phyloP scores from a whole-genome alignment of 2,797 vertebrate genomes.

The Buceros bicornis region DNA sequence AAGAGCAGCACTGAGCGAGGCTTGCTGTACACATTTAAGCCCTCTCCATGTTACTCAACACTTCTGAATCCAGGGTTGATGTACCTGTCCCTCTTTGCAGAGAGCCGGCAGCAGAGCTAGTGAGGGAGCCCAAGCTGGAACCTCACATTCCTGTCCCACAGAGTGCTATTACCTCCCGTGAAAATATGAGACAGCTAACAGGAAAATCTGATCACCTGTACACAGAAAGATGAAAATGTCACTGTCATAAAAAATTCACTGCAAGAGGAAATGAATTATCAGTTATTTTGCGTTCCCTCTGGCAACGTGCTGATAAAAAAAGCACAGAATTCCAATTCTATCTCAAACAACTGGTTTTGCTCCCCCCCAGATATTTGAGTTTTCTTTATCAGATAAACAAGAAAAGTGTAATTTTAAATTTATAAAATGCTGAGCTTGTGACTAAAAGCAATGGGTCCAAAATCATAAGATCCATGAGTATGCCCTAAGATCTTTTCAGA shows the following conservation, averaged over 20 bases:
- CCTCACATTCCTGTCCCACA: rapidly evolving
- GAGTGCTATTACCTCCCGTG: neutral
- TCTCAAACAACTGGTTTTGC: neutral
- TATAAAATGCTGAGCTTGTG: neutral
- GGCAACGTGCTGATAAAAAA: neutral
- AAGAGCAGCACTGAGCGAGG: neutral
- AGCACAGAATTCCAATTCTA: neutral
- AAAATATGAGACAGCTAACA: neutral
- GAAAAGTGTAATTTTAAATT: neutral
- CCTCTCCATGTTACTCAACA: neutral
- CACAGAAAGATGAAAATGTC: neutral
- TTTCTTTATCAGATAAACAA: neutral
- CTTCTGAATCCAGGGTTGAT: neutral
- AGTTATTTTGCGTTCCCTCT: neutral
- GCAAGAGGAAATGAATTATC: neutral
- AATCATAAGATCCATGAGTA: neutral
- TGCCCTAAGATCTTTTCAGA: neutral
- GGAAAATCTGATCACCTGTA: neutral
- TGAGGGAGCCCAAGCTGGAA: neutral
- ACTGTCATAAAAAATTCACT: neutral
- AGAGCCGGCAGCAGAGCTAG: neutral
- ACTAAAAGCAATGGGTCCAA: neutral
- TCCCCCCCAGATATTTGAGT: neutral
- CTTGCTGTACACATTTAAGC: neutral
- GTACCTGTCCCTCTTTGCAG: neutral